Conservation (phyloP, 2,113 vertebrate genomes). For the Nyctibius bracteatus region DNA sequence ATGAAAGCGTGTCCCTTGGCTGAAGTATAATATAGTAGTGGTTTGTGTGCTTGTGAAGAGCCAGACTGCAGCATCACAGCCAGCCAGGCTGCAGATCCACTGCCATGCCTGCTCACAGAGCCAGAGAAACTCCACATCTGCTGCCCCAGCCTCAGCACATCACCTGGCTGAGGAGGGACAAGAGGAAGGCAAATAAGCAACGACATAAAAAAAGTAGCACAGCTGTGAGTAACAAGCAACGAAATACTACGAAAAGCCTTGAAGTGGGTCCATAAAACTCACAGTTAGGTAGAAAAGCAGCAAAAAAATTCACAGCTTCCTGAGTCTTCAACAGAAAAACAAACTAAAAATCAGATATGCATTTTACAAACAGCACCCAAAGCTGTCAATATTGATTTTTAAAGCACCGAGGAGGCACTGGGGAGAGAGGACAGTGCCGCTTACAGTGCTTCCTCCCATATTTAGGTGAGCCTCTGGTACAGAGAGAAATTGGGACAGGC, state of each 20-base stretch:
- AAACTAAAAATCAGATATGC: background rate
- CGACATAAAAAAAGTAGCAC: background rate
- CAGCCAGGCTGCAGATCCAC: background rate
- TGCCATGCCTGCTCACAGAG: rapidly evolving
- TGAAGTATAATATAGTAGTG: background rate
- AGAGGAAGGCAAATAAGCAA: background rate
- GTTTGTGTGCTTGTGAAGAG: background rate
- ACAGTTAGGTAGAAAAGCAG: background rate
- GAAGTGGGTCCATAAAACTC: background rate
- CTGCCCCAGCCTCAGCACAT: background rate
- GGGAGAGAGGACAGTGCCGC: background rate
- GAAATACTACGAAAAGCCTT: background rate
- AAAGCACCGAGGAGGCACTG: background rate
- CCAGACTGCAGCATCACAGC: background rate
- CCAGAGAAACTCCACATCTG: background rate
- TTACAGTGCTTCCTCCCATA: background rate
- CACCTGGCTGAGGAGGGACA: background rate
- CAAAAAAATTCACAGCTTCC: background rate
- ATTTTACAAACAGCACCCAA: background rate
- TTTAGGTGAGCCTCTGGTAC: background rate
- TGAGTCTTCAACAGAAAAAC: background rate
- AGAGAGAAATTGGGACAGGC: background rate
- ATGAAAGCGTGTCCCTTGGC: background rate
- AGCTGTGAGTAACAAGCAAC: background rate
- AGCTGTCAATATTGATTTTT: background rate